Percentiles rank a stretch among this genome's conserved stretches.
Conservation (phyloP, 2,888 invertebrate genomes). For the Busseola fusca region DNA sequence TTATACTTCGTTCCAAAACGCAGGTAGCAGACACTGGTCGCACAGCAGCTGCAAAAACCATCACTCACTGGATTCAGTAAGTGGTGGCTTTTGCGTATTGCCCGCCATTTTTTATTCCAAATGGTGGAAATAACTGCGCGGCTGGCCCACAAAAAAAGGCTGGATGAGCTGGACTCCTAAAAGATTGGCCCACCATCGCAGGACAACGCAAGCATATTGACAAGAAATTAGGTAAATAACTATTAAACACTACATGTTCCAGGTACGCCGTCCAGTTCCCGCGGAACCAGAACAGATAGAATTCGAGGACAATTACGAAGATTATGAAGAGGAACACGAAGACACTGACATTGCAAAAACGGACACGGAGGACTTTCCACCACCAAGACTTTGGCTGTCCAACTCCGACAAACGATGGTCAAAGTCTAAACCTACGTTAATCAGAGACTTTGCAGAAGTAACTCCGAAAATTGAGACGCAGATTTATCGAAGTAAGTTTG, state of each 20-base stretch:
- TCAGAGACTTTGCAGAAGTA: slow-evolving; percentile 3
- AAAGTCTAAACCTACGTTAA: background rate
- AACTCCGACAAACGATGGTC: slow-evolving; percentile 1
- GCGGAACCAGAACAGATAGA: slow-evolving; percentile 46
- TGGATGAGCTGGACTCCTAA: background rate
- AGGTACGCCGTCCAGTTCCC: slow-evolving; percentile 36
- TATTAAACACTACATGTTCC: background rate
- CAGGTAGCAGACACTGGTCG: no score
- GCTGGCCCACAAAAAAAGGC: background rate
- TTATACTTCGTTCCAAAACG: no score
- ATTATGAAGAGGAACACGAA: slow-evolving; percentile 38
- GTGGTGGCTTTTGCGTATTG: no score
- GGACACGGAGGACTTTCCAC: slow-evolving; percentile 15
- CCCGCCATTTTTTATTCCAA: no score
- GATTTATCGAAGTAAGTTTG: slow-evolving; percentile 12
- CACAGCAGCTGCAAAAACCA: background rate
- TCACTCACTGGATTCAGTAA: no score
- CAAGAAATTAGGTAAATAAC: background rate
- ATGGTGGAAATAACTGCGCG: no score
- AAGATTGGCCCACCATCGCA: background rate
- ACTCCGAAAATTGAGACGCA: slow-evolving; percentile 20
- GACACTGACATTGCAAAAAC: slow-evolving; percentile 21
- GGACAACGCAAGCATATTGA: background rate
- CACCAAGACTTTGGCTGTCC: background rate
- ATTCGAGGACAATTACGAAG: slow-evolving; percentile 38